Conservation (phyloP, 2,797 vertebrate genomes). For the Scolopax rusticola region DNA sequence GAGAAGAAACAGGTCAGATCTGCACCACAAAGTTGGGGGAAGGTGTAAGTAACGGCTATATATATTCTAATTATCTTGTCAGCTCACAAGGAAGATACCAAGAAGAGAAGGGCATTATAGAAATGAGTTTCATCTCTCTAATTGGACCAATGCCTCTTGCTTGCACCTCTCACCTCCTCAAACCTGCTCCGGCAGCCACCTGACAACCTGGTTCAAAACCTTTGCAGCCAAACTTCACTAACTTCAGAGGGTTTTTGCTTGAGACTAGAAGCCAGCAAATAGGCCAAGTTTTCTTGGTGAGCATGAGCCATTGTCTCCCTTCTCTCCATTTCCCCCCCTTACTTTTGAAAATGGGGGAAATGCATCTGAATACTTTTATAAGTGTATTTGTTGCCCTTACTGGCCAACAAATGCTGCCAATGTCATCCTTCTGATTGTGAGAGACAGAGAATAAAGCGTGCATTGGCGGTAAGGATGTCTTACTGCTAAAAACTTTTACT, state of each 20-base stretch:
- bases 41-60: slow-evolving; percentile 38
- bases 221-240: neutral
- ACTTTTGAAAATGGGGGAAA: neutral
- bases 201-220: neutral
- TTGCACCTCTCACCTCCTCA: neutral
- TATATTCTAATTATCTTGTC: slow-evolving; percentile 5
- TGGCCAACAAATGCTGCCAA: neutral
- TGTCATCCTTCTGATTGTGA: neutral
- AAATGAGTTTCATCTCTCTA: neutral
- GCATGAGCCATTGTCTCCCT: neutral
- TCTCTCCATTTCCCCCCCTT: neutral
- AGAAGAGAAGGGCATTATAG: neutral
- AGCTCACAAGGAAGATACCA: neutral
- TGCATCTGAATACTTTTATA: neutral
- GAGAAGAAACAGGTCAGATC: slow-evolving; percentile 55
- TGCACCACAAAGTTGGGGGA: neutral
- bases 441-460: neutral
- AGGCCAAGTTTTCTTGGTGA: neutral
- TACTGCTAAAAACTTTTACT: neutral
- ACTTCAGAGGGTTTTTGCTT: neutral
- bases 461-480: neutral
- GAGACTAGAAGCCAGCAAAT: neutral
- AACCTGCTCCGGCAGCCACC: neutral
- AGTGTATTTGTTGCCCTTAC: neutral
- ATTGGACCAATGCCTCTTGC: neutral